Evolutionary conservation across 1,140 invertebrate genomes (phyloP).

Genomic region (Diplogasteroides magnus): DNA sequence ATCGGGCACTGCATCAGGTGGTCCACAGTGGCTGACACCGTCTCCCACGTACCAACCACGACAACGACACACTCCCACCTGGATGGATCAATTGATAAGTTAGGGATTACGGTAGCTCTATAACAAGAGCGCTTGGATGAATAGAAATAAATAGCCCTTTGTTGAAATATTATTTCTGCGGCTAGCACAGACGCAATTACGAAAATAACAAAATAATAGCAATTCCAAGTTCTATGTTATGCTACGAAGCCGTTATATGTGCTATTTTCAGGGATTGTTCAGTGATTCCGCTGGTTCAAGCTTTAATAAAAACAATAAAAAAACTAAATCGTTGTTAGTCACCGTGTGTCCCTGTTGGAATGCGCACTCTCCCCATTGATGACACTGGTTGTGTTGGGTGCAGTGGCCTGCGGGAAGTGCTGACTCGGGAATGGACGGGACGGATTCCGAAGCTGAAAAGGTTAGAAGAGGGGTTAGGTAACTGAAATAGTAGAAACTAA

Average conservation of each 20-base stretch:
- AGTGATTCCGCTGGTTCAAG: too few relatives aligned
- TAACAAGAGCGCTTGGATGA: background rate
- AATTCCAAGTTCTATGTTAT: too few relatives aligned
- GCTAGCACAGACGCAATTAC: too few relatives aligned
- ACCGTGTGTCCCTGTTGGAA: slow-evolving; percentile 11
- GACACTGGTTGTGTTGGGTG: slow-evolving; percentile 32
- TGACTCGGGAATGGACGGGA: slow-evolving; percentile 5
- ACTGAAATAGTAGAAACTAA: background rate
- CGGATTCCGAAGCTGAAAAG: background rate
- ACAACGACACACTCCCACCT: slow-evolving; percentile 26
- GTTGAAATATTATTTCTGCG: too few relatives aligned
- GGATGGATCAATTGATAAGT: slow-evolving; percentile 7
- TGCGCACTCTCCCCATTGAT: slow-evolving; percentile 38
- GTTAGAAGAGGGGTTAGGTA: background rate
- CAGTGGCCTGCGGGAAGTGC: slow-evolving; percentile 12
- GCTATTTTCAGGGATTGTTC: too few relatives aligned
- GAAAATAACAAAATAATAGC: too few relatives aligned
- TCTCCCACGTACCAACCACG: slow-evolving; percentile 40
- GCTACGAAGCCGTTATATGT: too few relatives aligned
- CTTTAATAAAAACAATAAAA: too few relatives aligned
- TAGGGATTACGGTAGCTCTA: background rate
- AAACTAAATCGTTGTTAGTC: too few relatives aligned
- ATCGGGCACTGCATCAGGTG: slow-evolving; percentile 17
- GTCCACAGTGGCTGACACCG: slow-evolving; percentile 36
- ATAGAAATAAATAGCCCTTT: background rate